Percentiles rank a stretch among this genome's conserved stretches.
phyloP scores from a whole-genome alignment of 2,113 vertebrate genomes.

The Pelusios castaneus region DNA sequence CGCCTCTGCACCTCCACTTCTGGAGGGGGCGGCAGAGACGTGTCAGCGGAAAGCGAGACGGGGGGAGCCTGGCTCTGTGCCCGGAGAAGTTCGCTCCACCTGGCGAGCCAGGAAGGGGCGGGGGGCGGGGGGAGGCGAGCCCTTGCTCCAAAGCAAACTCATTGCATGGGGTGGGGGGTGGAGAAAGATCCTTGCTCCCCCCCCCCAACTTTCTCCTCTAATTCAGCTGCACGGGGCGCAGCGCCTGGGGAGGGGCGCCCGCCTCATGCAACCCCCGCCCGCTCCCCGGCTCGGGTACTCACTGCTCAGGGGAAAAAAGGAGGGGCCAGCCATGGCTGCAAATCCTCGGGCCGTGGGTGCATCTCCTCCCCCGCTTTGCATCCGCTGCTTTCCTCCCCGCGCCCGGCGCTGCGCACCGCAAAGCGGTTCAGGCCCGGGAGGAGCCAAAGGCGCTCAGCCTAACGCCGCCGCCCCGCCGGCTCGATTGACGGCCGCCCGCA shows the following conservation, averaged over 20 bases:
- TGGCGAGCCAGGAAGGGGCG: slow-evolving; percentile 10
- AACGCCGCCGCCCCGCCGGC: slow-evolving; percentile 51
- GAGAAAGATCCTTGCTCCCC: neutral
- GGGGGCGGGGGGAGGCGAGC: slow-evolving; percentile 19
- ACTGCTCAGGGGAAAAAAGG: neutral
- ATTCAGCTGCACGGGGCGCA: neutral
- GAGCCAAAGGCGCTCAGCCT: slow-evolving; percentile 60
- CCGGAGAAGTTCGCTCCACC: slow-evolving; percentile 53
- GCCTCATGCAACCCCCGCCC: neutral
- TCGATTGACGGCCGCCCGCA: slow-evolving; percentile 17
- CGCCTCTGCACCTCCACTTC: slow-evolving; percentile 37
- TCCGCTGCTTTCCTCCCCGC: neutral
- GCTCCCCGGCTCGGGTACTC: slow-evolving; percentile 19
- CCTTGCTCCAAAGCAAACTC: slow-evolving; percentile 45
- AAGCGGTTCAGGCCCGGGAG: slow-evolving; percentile 15
- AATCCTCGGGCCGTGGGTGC: slow-evolving; percentile 10
- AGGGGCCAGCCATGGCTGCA: neutral
- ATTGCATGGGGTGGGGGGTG: neutral
- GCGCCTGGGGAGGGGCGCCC: neutral
- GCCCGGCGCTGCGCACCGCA: no score
- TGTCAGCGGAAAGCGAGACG: neutral
- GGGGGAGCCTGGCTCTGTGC: slow-evolving; percentile 13
- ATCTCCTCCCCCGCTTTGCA: neutral
- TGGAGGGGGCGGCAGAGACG: neutral
- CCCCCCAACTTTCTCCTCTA: slow-evolving; percentile 59